These are phyloP conservation scores for Enteromius argenteus DNA, from an alignment of 2,797 vertebrate species.

Conservation along the genomic window DNA sequence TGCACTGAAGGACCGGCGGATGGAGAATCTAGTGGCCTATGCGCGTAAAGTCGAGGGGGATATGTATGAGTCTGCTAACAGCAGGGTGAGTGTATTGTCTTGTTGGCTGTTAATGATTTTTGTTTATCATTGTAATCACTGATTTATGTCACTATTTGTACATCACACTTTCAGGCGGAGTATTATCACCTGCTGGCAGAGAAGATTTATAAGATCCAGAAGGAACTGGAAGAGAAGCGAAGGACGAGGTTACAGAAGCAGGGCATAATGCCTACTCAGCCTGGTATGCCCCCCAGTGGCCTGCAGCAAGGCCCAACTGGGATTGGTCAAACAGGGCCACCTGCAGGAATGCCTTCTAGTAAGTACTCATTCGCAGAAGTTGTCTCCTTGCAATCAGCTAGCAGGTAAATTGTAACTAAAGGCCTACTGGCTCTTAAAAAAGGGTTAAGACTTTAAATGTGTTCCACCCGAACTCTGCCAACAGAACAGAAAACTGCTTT, in stretches of 20 bases:
- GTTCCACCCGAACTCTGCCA: not conserved
- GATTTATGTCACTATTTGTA: slow-evolving; percentile 1
- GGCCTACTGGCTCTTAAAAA: not conserved
- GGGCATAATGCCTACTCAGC: slow-evolving; percentile 80
- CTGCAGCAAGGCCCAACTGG: slow-evolving; percentile 77
- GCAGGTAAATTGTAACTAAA: not conserved
- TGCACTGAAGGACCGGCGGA: slow-evolving; percentile 94
- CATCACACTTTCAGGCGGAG: slow-evolving; percentile 82
- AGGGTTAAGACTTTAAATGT: not conserved
- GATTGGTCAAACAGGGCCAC: slow-evolving; percentile 72
- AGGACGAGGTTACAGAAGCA: slow-evolving; percentile 95
- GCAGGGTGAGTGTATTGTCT: slow-evolving; percentile 83
- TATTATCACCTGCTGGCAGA: slow-evolving; percentile 96
- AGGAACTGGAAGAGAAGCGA: slow-evolving; percentile 95
- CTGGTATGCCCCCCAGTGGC: slow-evolving; percentile 77
- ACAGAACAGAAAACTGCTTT: not conserved
- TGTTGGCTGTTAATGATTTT: not conserved
- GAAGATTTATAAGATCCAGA: slow-evolving; percentile 99
- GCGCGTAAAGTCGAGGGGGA: slow-evolving; percentile 97
- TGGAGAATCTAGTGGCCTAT: slow-evolving; percentile 98
- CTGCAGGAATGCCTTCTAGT: slow-evolving; percentile 88
- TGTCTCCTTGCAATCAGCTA: not conserved
- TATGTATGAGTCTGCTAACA: slow-evolving; percentile 98
- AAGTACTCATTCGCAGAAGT: slow-evolving; percentile 76
- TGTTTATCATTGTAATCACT: not conserved